Evolutionary conservation across 2,797 vertebrate genomes (phyloP), one percentile per base, ranked within the genome.

Genomic region (Amphiprion clarkii): DNA sequence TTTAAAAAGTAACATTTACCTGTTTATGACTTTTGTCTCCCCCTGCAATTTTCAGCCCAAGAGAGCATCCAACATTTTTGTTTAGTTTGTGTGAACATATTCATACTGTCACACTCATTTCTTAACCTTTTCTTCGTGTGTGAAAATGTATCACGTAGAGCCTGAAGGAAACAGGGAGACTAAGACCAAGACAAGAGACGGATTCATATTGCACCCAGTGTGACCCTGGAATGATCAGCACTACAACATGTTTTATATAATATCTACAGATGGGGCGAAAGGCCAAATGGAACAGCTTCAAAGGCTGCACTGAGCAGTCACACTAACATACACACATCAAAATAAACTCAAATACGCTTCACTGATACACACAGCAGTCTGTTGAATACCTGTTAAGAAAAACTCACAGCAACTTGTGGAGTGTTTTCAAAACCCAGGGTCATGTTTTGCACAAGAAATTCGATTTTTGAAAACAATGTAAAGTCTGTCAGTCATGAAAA

Each of bases 261-360:
- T 57, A 55, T 74, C 78, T 46, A 55, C 79, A 80, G 58, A 67
- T 48, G 55, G 21, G 68, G 65, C 53, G 53, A 74, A 42, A 81
- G 65, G 81, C 72, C 72, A 79, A 61, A 62, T 67, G 70, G 79
- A 84, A n/a, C 21, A 0, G 31, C 82, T 79, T 84, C 85, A 84
- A 82, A 84, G 65, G 66, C 76, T 58, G 53, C 57, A 8, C 57
- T 13, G 55, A 23, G 59, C 68, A 68, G 51, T 59, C 62, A 69
- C 67, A 76, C 66, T 11, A 16, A 57, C 54, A 61, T 62, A 62
- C 27, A 57, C 33, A 59, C 40, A 65, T 73, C 40, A 73, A 76
- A 76, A 79, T 66, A 70, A 67, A 79, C 53, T 31, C 42, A 57
- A 29, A 49, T 71, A 52, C 21, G 52, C 60, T 67, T 70, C 65